Base-by-base conservation (phyloP, 1,140 invertebrate species). In the Muscidifurax raptorellus region DNA sequence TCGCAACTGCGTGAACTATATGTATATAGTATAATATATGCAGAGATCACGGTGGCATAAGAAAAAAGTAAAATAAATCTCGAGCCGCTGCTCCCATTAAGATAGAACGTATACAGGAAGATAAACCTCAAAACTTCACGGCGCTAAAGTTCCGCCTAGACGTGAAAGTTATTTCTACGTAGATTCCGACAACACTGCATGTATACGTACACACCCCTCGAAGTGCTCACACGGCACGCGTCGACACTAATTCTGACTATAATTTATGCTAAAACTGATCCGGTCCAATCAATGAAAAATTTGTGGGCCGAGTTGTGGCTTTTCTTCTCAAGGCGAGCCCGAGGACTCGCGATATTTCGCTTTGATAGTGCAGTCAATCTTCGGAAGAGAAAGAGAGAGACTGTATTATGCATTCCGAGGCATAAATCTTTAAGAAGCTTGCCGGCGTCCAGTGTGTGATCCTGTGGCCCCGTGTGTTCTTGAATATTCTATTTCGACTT, bases 121-220 rank as follows among this genome's bases (percentile, higher is more conserved):
- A 85, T 84, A 80, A 86, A 52, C 47, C 47, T 52, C 5, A 52
- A n/a, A 83, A 87, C 74, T 84, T 18, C 44, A 22, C 64, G 72
- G 6, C 40, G 67, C 30, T 72, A n/a, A 22, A 36, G 27, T 72
- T 71, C 4, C 32, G 27, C 71, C 30, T 18, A 30, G 30, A 72
- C 18, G 22, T 6, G 27, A 36, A 72, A 72, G 71, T 36, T 40
- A 72, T 72, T 72, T 32, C 30, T 72, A 32, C 28, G 32, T 71
- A 28, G 69, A 71, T 71, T 18, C 28, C 30, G 2, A 7, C 10
- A 30, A 32, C 15, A 36, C 69, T 71, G 47, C 0, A 5, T 36
- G 47, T 18, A 47, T 18, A 18, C 15, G 15, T 12, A 52, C 47
- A 13, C 13, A 40, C 4, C 10, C 10, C 40, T 40, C 40, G 40